Percentiles rank a stretch among this genome's conserved stretches.
phyloP scores from a whole-genome alignment of 1,140 invertebrate genomes.

The Nebria ingens region DNA sequence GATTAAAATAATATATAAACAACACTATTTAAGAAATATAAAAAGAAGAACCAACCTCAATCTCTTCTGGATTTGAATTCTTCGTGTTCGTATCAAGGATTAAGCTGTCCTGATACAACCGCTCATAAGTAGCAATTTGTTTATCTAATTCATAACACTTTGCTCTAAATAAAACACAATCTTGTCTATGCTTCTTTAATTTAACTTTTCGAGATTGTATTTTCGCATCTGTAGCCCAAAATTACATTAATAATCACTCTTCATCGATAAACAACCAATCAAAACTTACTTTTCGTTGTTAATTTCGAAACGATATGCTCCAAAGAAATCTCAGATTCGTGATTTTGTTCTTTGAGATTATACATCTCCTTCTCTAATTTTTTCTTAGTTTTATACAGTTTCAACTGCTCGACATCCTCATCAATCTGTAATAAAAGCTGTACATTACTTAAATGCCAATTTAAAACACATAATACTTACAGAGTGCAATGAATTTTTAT shows the following conservation, averaged over 20 bases:
- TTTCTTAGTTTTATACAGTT: background rate
- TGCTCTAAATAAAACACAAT: background rate
- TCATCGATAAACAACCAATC: too few species aligned
- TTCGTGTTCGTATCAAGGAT: too few species aligned
- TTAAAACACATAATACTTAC: background rate
- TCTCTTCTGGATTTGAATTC: too few species aligned
- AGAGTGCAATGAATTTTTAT: background rate
- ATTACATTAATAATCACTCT: background rate
- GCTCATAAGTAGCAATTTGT: too few species aligned
- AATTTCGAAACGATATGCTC: background rate
- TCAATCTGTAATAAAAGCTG: background rate
- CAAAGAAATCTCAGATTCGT: background rate
- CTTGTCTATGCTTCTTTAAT: background rate
- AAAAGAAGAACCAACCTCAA: too few species aligned
- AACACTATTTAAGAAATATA: too few species aligned
- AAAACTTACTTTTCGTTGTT: background rate
- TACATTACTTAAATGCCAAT: too few species aligned
- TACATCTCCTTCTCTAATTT: background rate
- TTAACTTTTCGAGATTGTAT: background rate
- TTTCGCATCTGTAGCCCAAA: background rate
- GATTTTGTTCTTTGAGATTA: background rate
- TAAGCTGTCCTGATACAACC: background rate
- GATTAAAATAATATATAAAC: too few species aligned
- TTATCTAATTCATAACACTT: background rate
- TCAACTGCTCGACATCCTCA: background rate